A percentile compares a stretch with the other conserved stretches of the same genome.
Conservation (phyloP, 2,797 vertebrate genomes). For the Darevskia nairensis region DNA sequence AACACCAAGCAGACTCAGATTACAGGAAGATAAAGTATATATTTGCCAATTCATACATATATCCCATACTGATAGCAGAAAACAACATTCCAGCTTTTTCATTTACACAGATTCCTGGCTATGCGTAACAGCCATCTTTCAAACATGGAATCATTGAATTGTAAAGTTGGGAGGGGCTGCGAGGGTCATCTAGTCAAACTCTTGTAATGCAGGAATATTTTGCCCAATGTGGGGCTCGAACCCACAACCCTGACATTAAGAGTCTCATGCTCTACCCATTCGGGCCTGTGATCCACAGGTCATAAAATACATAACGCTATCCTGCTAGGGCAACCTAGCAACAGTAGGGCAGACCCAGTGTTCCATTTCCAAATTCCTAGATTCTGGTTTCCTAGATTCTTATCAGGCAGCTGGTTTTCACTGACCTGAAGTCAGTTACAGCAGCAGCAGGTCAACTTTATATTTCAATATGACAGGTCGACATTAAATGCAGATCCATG, state of each 20-base stretch:
- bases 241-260: too few relatives aligned
- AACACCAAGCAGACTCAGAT: neutral
- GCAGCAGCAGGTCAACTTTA: neutral
- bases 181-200: too few relatives aligned
- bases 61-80: neutral
- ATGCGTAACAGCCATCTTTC: neutral
- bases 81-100: neutral
- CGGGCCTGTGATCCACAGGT: neutral
- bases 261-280: too few relatives aligned
- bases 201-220: too few relatives aligned
- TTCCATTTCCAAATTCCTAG: neutral
- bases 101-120: neutral
- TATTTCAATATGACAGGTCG: neutral
- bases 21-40: neutral
- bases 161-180: too few relatives aligned
- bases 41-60: neutral
- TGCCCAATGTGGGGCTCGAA: too few relatives aligned
- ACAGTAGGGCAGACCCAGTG: neutral
- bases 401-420: neutral
- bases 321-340: neutral
- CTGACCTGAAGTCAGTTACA: neutral
- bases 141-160: too few relatives aligned
- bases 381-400: slow-evolving; percentile 3
- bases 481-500: neutral
- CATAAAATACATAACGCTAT: neutral